Conservation (phyloP, 2,113 vertebrate species). For the Cardinalis cardinalis region DNA sequence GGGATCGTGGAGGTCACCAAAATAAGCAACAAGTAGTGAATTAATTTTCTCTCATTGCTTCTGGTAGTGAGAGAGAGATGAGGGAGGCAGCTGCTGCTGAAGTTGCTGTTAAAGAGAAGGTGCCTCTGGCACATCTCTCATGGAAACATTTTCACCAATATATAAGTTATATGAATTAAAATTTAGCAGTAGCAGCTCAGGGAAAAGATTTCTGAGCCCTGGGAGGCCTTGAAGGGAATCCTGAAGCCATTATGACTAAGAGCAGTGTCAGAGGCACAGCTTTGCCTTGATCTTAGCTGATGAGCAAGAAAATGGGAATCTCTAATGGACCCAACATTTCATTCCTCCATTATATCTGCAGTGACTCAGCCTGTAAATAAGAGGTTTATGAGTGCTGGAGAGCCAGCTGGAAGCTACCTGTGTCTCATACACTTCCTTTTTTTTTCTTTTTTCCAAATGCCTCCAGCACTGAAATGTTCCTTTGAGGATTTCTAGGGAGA, state of each 20-base stretch:
- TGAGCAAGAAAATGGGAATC: constrained; percentile 40
- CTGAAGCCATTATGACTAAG: constrained; percentile 24
- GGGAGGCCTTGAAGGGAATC: background rate
- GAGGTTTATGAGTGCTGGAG: background rate
- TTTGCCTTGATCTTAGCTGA: background rate
- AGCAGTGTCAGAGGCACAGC: background rate
- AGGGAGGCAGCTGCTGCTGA: background rate
- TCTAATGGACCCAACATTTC: background rate
- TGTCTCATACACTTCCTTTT: constrained; percentile 36
- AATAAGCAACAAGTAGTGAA: background rate
- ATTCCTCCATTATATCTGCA: background rate
- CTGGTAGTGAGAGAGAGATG: background rate
- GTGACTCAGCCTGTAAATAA: constrained; percentile 40
- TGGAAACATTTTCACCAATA: background rate
- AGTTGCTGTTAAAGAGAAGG: background rate
- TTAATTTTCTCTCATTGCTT: background rate
- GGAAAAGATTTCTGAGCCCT: background rate
- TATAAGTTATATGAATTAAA: background rate
- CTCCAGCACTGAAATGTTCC: background rate
- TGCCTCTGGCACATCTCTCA: background rate
- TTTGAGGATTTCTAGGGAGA: constrained; percentile 32
- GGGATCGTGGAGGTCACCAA: background rate
- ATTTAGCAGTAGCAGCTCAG: background rate
- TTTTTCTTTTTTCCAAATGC: background rate
- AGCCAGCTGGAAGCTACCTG: constrained; percentile 24